phyloP scores from a whole-genome alignment of 1,140 invertebrate genomes.

The Geopemphigus sp. region DNA sequence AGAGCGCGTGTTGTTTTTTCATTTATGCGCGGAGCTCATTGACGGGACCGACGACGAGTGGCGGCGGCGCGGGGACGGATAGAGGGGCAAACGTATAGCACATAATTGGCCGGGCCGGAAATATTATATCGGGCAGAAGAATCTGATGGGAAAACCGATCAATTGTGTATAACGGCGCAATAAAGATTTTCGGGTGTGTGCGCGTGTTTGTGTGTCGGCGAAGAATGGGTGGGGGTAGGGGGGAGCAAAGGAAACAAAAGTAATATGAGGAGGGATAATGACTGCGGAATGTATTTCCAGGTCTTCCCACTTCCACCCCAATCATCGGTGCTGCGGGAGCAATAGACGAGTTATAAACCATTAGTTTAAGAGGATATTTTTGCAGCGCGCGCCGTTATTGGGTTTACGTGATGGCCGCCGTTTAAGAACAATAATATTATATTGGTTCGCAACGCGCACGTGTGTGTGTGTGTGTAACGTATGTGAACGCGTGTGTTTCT shows the following conservation, averaged over 20 bases:
- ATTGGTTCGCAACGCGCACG: slow-evolving; percentile 10
- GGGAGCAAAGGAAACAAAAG: no score
- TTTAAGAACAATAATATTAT: slow-evolving; percentile 28
- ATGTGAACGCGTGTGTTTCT: neutral
- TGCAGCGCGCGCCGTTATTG: slow-evolving; percentile 27
- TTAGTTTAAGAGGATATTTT: slow-evolving; percentile 43
- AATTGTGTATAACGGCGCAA: slow-evolving; percentile 32
- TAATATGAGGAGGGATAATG: slow-evolving; percentile 40
- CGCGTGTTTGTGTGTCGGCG: no score
- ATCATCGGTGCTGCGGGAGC: neutral
- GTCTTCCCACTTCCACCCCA: no score
- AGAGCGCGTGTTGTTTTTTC: slow-evolving; percentile 38
- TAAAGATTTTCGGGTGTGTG: slow-evolving; percentile 3
- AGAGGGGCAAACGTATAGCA: no score
- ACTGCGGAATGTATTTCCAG: slow-evolving; percentile 10
- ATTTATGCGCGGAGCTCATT: no score
- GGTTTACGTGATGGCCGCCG: slow-evolving; percentile 41
- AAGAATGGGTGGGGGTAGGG: no score
- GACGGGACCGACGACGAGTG: neutral
- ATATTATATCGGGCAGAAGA: neutral
- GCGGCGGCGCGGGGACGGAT: no score
- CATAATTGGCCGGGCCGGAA: neutral
- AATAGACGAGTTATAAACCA: neutral
- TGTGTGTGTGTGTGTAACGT: neutral
- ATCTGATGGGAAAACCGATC: neutral